Conservation (phyloP, 92 coral and sea anemone species). For the Scolanthus callimorphus region DNA sequence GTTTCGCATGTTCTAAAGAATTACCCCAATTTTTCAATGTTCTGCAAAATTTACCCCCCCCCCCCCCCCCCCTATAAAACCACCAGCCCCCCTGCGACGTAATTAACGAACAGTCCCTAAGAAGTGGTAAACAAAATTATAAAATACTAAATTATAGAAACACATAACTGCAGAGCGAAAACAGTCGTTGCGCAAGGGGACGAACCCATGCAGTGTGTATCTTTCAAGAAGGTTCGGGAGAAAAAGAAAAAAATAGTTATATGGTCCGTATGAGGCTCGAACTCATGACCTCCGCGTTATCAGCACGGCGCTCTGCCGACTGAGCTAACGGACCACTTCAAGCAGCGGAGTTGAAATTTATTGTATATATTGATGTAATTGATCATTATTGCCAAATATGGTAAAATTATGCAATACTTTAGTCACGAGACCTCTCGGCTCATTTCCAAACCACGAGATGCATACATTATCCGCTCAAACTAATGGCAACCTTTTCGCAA, state of each 20-base stretch:
- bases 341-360: neutral
- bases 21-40: too few species aligned
- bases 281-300: constrained; percentile 8
- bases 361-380: neutral
- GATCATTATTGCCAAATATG: neutral
- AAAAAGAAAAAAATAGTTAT: neutral
- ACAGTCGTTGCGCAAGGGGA: too few species aligned
- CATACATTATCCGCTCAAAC: neutral
- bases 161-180: too few species aligned
- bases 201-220: too few species aligned
- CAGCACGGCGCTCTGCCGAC: constrained; percentile 42
- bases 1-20: too few species aligned
- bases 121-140: too few species aligned
- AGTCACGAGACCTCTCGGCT: constrained; percentile 1
- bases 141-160: too few species aligned
- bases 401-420: neutral
- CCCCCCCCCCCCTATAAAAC: too few species aligned
- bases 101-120: too few species aligned
- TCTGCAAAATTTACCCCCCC: too few species aligned
- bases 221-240: too few species aligned
- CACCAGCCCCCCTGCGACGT: too few species aligned
- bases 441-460: constrained; percentile 5
- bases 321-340: constrained; percentile 40
- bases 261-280: constrained; percentile 6
- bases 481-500: constrained; percentile 64